Conservation (phyloP, 2,113 vertebrate species). For the Larimichthys polyactis region DNA sequence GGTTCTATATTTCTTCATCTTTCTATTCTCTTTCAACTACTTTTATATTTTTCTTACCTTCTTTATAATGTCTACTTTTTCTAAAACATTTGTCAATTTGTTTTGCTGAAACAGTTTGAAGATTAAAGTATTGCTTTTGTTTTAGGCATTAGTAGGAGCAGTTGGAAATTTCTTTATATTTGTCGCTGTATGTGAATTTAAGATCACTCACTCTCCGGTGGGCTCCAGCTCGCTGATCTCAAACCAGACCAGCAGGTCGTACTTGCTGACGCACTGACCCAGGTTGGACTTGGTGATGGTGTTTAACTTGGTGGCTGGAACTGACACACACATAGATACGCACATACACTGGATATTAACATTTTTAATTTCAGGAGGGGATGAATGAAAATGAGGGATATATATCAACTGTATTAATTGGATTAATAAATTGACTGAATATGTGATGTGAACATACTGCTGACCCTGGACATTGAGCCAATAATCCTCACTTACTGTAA, state of each 20-base stretch:
- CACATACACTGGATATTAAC: constrained; percentile 2
- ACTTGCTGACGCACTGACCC: constrained; percentile 98
- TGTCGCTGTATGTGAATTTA: background rate
- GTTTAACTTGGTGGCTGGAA: constrained; percentile 96
- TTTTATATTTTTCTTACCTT: background rate
- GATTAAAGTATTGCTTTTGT: background rate
- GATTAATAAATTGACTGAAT: constrained; percentile 6
- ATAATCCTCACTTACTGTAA: background rate
- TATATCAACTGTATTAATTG: background rate
- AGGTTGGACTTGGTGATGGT: constrained; percentile 95
- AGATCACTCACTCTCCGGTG: constrained; percentile 95
- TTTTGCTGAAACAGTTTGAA: background rate
- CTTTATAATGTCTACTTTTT: background rate
- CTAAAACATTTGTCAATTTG: background rate
- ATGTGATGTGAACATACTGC: background rate
- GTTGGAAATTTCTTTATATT: background rate
- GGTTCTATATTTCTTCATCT: background rate
- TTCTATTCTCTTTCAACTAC: background rate
- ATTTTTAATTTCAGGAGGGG: background rate
- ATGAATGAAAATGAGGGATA: background rate
- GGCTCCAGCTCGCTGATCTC: constrained; percentile 99
- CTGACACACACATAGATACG: constrained; percentile 75
- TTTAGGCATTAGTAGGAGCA: background rate
- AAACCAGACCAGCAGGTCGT: constrained; percentile 98
- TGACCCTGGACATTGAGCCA: background rate